Evolutionary conservation across 2,113 vertebrate genomes (phyloP).

Genomic region (Lipophrys pholis): DNA sequence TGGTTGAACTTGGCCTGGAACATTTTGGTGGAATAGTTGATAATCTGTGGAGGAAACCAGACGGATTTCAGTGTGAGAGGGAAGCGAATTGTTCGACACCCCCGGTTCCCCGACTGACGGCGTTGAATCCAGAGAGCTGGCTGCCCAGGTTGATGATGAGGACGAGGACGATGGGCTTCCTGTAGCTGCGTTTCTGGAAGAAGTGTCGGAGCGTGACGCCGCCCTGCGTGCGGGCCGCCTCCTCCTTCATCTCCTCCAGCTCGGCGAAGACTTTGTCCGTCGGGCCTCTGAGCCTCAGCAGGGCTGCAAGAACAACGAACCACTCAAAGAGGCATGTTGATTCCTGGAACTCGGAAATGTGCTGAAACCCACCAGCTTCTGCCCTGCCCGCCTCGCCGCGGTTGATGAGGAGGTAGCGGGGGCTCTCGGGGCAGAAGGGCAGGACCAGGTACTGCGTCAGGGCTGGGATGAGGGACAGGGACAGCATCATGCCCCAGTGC

Average conservation of each 20-base stretch:
- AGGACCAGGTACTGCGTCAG: conserved; percentile 80
- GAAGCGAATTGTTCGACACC: too few species aligned
- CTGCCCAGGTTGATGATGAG: conserved; percentile 74
- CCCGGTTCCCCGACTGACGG: too few species aligned
- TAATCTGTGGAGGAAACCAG: conserved; percentile 72
- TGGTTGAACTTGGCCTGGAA: conserved; percentile 73
- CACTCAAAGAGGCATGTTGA: too few species aligned
- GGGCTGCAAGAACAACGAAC: conserved; percentile 55
- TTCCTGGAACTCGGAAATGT: background rate
- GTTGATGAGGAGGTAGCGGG: conserved; percentile 85
- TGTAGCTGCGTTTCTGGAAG: conserved; percentile 75
- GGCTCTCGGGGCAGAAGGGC: conserved; percentile 86
- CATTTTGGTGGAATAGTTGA: conserved; percentile 82
- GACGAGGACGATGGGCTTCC: conserved; percentile 74
- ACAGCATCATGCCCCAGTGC: conserved; percentile 83
- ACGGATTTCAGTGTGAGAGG: background rate
- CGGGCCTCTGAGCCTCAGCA: conserved; percentile 71
- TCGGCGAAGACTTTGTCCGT: conserved; percentile 60
- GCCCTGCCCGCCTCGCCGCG: conserved; percentile 76
- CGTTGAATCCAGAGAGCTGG: conserved; percentile 79
- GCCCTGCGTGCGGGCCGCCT: conserved; percentile 69
- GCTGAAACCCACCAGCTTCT: conserved; percentile 70
- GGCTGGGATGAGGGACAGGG: conserved; percentile 83
- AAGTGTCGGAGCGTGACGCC: conserved; percentile 76
- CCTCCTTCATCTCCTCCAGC: conserved; percentile 79